Evolutionary conservation across 2,888 invertebrate species (phyloP), one percentile per base, ranked within the genome.

Genomic region (Saturnia pavonia): DNA sequence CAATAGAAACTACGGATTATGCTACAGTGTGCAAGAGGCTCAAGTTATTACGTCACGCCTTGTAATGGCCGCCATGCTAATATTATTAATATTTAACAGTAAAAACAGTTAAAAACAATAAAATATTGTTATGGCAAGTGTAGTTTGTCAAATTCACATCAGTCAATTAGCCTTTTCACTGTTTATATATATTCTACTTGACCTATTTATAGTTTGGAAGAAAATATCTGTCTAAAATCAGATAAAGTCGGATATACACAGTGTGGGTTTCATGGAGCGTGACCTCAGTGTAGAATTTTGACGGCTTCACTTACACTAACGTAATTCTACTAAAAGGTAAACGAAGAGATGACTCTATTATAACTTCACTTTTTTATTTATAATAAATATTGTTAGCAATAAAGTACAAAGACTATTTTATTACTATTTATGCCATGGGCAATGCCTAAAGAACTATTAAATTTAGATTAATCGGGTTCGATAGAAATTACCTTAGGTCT

Each of bases 21-120:
- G 80, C 84, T 81, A 80, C 79, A 80, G 84, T 88, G 85, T 86
- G 84, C 82, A 84, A 84, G 85, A 88, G 86, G 91, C 88, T 92
- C 91, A 92, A 87, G 85, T 82, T 88, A 87, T 91, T 88, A 91
- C 90, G 88, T 89, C 90, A 89, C 89, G 83, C 82, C 80, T 85
- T 77, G 83, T 80, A 86, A 89, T 89, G 89, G 88, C 83, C 75
- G 81, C 77, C 73, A 68, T 73, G 69, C 80, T 82, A 84, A 75
- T 82, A 84, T 79, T 83, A 82, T 81, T 84, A 82, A 77, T 80
- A 74, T 69, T 76, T 76, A 75, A 80, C 40, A 40, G n/a, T 65
- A 19, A n/a, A n/a, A n/a, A n/a, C 40, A 65, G 0, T 65, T 65
- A 65, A n/a, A 40, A n/a, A n/a, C 0, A 63, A 63, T 34, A 65